phyloP scores from a whole-genome alignment of 1,140 invertebrate genomes.

The Drosophila pseudoobscura region DNA sequence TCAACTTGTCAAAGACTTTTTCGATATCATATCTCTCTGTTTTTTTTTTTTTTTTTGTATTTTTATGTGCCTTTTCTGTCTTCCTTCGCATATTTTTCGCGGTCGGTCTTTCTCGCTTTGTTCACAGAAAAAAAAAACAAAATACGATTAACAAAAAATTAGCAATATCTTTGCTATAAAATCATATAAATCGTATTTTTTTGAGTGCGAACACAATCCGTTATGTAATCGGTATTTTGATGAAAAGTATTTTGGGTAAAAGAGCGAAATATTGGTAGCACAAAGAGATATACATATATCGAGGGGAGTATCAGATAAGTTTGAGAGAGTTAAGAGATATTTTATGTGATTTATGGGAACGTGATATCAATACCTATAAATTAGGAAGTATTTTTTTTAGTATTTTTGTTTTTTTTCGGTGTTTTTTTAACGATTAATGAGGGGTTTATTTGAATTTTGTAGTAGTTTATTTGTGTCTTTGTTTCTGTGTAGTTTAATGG shows the following conservation, averaged over 20 bases:
- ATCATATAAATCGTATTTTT: slow-evolving; percentile 37
- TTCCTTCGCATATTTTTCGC: slow-evolving; percentile 42
- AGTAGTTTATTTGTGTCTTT: too few relatives aligned
- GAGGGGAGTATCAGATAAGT: too few relatives aligned
- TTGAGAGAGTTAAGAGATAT: too few relatives aligned
- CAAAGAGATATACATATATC: too few relatives aligned
- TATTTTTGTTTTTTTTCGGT: too few relatives aligned
- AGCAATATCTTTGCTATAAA: slow-evolving; percentile 35
- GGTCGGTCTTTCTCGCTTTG: slow-evolving; percentile 14
- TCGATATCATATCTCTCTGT: slow-evolving; percentile 2
- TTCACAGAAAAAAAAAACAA: slow-evolving; percentile 28
- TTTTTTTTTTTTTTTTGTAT: slow-evolving; percentile 8
- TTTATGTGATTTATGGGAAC: too few relatives aligned
- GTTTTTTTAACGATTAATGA: too few relatives aligned
- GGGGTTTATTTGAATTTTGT: too few relatives aligned
- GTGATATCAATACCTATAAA: too few relatives aligned
- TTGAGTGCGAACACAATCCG: slow-evolving; percentile 35
- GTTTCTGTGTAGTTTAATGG: too few relatives aligned
- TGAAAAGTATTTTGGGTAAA: not conserved
- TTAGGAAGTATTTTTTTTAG: too few relatives aligned
- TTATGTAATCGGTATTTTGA: slow-evolving; percentile 31
- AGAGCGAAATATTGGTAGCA: too few relatives aligned
- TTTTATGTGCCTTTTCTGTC: slow-evolving; percentile 43
- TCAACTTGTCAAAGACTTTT: slow-evolving; percentile 46
- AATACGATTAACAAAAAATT: slow-evolving; percentile 38